Conservation (phyloP, 1,140 invertebrate species). For the Hyles vespertilio region DNA sequence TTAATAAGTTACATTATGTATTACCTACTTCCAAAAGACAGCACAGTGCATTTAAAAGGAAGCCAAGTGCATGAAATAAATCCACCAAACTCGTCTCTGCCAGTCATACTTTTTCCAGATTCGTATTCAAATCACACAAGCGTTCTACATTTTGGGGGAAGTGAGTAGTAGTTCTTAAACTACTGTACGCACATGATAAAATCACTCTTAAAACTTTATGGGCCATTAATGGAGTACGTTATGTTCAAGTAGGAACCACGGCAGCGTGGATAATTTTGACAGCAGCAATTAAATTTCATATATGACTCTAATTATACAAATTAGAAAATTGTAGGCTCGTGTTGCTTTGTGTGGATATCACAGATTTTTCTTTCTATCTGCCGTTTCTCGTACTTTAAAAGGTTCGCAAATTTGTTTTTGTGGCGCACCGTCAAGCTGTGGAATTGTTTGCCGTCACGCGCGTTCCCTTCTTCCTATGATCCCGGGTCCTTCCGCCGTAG, state of each 20-base stretch:
- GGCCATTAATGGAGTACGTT: slow-evolving; percentile 32
- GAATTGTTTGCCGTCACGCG: neutral
- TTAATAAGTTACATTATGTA: too few relatives aligned
- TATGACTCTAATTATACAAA: slow-evolving; percentile 20
- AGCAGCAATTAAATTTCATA: slow-evolving; percentile 33
- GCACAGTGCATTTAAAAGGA: too few relatives aligned
- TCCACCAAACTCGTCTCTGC: too few relatives aligned
- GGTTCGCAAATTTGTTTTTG: neutral
- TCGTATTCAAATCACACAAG: neutral
- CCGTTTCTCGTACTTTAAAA: neutral
- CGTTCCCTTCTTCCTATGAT: too few relatives aligned
- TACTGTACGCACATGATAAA: slow-evolving; percentile 17
- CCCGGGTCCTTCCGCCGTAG: too few relatives aligned
- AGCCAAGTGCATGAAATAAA: too few relatives aligned
- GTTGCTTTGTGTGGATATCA: neutral
- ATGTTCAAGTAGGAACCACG: slow-evolving; percentile 25
- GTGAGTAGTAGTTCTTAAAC: neutral
- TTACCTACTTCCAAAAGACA: too few relatives aligned
- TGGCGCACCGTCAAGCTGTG: neutral
- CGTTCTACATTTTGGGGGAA: neutral
- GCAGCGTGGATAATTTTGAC: slow-evolving; percentile 40
- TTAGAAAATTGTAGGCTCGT: slow-evolving; percentile 10
- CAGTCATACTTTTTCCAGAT: too few relatives aligned
- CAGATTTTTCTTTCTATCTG: neutral
- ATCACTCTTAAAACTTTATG: slow-evolving; percentile 39